A percentile compares a stretch with the other conserved stretches of the same genome.
Evolutionary conservation across 2,797 vertebrate genomes (phyloP).

Genomic region (Coccyzus lansbergi): DNA sequence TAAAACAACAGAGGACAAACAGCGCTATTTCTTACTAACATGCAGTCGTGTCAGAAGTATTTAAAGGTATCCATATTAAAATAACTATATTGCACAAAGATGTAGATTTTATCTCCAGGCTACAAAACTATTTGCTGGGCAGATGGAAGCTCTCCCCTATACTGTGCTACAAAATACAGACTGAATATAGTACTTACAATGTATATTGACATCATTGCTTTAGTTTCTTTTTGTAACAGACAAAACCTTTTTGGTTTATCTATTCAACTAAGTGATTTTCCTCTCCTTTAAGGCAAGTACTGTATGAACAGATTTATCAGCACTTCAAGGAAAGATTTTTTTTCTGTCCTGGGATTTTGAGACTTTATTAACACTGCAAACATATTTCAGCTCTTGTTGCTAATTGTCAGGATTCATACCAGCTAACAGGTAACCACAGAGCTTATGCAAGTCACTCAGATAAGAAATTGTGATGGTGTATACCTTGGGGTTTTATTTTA

Average conservation of each 20-base stretch:
- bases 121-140: background rate
- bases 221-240: background rate
- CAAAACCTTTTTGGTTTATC: background rate
- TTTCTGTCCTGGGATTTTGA: background rate
- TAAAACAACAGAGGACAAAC: background rate
- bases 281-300: background rate
- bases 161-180: background rate
- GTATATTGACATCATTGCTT: background rate
- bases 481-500: background rate
- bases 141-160: background rate
- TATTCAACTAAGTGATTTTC: background rate
- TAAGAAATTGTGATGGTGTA: background rate
- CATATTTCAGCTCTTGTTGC: background rate
- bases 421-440: background rate
- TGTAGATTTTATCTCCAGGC: background rate
- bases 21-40: background rate
- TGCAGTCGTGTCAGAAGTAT: rapidly evolving
- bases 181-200: background rate
- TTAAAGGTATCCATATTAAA: background rate
- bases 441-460: background rate
- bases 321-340: background rate
- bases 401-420: slow-evolving; percentile 28
- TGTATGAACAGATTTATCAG: background rate
- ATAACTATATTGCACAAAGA: background rate
- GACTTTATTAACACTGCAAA: slow-evolving; percentile 39